Base-by-base conservation (phyloP, 2,113 vertebrate genomes). In the Coptodon bakossiorum region DNA sequence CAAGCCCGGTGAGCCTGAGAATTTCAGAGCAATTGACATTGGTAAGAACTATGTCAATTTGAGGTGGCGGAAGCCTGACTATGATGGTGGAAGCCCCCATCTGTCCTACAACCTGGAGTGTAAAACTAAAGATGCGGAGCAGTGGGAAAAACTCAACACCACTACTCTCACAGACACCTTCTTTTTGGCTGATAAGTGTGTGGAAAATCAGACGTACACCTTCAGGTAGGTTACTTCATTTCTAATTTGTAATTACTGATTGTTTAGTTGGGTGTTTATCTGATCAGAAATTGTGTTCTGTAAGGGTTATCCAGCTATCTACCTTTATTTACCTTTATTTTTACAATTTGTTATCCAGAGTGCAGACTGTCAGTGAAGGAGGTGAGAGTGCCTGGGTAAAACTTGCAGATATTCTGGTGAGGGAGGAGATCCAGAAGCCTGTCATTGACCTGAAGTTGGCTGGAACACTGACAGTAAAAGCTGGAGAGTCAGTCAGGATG, bases 341-440 rank as follows among this genome's bases (percentile, higher is more conserved):
- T 34, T 50, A 2, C 52, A 12, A n/a, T 85, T 76, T 87, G 6
- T 87, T 38, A 10, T 98, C 96, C 94, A 97, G 98, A 96, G 98
- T 99, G 59, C 98, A 98, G 91, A 98, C 98, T 5, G 97, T 97
- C 92, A 99, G 98, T 91, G 99, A 99, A 90, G 98, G 97, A 8
- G 98, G 99, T 48, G 97, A 99, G 96, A 99, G 99, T 92, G 95
- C 94, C 87, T 99, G 98, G 98, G 99, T 99, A 50, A 98, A 91
- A 94, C 98, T 98, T 83, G 95, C 93, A 90, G 98, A 99, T 93
- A 95, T 99, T 88, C 89, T 99, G 89, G 98, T 99, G 81, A 99
- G 97, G 85, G 98, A 99, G 95, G 98, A 98, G 93, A 93, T 99
- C 78, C 97, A 98, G 93, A 99, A 99, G 94, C 99, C 99, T 43